Evolutionary conservation across 2,797 vertebrate species (phyloP).

Genomic region (Parauchenoglanis ngamensis): DNA sequence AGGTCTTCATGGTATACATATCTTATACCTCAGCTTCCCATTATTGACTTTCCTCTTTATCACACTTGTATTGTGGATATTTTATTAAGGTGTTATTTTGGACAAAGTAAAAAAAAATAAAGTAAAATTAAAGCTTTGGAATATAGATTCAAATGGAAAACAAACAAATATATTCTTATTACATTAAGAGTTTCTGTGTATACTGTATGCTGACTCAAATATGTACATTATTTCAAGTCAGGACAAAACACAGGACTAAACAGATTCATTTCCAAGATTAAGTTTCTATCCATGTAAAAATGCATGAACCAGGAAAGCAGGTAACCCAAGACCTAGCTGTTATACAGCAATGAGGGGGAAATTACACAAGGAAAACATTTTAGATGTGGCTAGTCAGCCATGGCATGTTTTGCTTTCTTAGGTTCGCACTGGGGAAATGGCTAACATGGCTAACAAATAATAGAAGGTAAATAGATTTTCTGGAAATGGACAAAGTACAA

Average conservation of each 20-base stretch:
- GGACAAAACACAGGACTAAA: neutral
- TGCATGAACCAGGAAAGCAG: neutral
- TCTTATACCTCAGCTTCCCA: neutral
- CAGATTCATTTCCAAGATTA: neutral
- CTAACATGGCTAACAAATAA: neutral
- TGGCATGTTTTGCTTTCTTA: neutral
- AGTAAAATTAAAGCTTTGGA: neutral
- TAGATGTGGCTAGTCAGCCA: neutral
- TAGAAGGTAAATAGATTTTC: neutral
- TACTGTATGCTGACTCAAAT: neutral
- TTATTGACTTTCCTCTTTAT: neutral
- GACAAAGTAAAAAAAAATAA: neutral
- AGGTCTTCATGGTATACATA: neutral
- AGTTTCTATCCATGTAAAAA: neutral
- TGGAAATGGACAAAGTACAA: constrained; percentile 2
- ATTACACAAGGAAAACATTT: neutral
- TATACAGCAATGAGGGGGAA: neutral
- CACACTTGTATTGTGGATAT: neutral
- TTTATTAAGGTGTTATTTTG: neutral
- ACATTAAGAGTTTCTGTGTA: neutral
- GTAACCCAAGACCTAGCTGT: neutral
- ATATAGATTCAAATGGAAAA: neutral
- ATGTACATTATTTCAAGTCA: neutral
- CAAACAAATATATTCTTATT: neutral
- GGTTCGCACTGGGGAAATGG: too few species aligned